Evolutionary conservation across 2,888 invertebrate species (phyloP), one percentile per base, ranked within the genome.

Genomic region (Geophilus truncorum): DNA sequence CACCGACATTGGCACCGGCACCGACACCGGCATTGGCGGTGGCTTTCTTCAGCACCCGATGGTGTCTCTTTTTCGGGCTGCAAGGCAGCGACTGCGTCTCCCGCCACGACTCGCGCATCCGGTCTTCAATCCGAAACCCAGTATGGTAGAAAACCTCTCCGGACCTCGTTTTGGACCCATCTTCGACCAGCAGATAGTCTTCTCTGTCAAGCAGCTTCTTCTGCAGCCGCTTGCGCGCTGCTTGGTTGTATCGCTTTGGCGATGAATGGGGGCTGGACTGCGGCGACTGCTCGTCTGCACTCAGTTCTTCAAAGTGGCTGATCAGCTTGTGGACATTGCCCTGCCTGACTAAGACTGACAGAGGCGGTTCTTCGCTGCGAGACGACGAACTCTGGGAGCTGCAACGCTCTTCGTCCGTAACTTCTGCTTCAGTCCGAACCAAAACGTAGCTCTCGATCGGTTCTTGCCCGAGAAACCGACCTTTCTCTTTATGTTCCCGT

Each of bases 221-320:
- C 30, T 70, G 75, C 70, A 80, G 21, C 5, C 34, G 4, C 21
- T 80, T 80, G 30, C 36, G 75, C 25, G 62, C 62, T 5, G 62
- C 7, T 10, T n/a, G n/a, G n/a, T n/a, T n/a, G n/a, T 6, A 62
- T 5, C 79, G 9, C 32, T 75, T 75, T 1, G 80, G 80, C 18
- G 80, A 80, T 2, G 70, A 70, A 6, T 75, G 34, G 18, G 80
- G 75, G 25, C 80, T 80, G 12, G 28, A 23, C 10, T 32, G 18
- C 15, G 80, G 80, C 30, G 80, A 80, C 80, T 80, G 80, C 15
- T 80, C 80, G n/a, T 80, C 80, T 15, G 76, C 80, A 80, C 80
- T 80, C 2, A 80, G 21, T 36, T 80, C 80, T 34, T 80, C 80
- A 34, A 80, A 80, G 36, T 80, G 80, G 25, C 76, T 80, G 36